A percentile compares a stretch with the other conserved stretches of the same genome.
Evolutionary conservation across 2,888 invertebrate genomes (phyloP).

Genomic region (Leptura quadrifasciata): DNA sequence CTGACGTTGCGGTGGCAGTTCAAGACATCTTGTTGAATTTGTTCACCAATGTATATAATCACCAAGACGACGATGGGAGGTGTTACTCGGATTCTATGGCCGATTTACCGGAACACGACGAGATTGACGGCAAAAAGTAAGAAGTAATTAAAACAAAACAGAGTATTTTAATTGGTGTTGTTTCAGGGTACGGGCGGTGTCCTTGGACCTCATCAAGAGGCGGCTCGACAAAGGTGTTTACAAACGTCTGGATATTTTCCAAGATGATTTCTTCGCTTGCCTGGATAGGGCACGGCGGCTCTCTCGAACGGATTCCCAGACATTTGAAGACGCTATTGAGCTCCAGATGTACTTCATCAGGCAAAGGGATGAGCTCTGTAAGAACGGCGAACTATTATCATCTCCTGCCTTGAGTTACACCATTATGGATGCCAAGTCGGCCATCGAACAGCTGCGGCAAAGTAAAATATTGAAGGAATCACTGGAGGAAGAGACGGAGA

Average conservation of each 20-base stretch:
- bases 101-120: conserved; percentile 93
- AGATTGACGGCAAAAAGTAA: conserved; percentile 81
- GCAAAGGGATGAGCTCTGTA: conserved; percentile 83
- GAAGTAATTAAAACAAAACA: conserved; percentile 51
- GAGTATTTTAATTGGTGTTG: conserved; percentile 21
- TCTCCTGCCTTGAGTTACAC: conserved; percentile 92
- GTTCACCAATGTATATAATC: conserved; percentile 95
- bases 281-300: conserved; percentile 92
- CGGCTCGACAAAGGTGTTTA: conserved; percentile 94
- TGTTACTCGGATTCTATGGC: conserved; percentile 97
- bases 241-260: conserved; percentile 94
- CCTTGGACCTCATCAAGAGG: conserved; percentile 94
- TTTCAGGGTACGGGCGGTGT: conserved; percentile 86
- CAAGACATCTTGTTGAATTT: conserved; percentile 93
- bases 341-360: conserved; percentile 93
- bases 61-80: conserved; percentile 97
- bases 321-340: conserved; percentile 95
- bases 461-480: conserved; percentile 86
- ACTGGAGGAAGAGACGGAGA: conserved; percentile 84
- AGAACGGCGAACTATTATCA: conserved; percentile 84
- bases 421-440: conserved; percentile 83
- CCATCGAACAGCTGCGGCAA: conserved; percentile 85
- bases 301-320: conserved; percentile 92
- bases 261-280: conserved; percentile 96
- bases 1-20: conserved; percentile 91